Conservation (phyloP, 2,888 invertebrate species). For the Amphipoea lucens region DNA sequence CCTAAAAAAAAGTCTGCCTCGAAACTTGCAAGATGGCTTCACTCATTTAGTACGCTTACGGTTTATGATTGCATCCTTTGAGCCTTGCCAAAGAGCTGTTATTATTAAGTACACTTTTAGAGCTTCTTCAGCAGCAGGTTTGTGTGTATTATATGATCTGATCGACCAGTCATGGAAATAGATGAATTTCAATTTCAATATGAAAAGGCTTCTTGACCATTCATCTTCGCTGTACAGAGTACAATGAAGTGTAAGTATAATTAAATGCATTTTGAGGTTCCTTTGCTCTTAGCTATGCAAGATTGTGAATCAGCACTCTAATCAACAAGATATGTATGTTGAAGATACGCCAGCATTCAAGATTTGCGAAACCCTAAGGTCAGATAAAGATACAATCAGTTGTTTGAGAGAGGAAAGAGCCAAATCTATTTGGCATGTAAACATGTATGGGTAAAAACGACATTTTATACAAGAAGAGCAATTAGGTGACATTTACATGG, state of each 20-base stretch:
- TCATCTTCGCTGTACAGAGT: background rate
- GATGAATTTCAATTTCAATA: background rate
- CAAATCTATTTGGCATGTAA: slow-evolving; percentile 27
- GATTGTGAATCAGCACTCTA: background rate
- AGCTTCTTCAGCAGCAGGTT: too few species aligned
- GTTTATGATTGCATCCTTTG: background rate
- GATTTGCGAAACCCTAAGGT: background rate
- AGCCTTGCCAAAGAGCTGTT: background rate
- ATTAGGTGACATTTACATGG: background rate
- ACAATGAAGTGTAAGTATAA: background rate
- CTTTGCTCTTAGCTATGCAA: background rate
- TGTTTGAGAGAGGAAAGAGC: slow-evolving; percentile 11
- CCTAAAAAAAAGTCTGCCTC: background rate
- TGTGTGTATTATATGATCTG: too few species aligned
- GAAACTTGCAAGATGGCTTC: background rate
- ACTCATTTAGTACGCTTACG: background rate
- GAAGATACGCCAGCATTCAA: background rate
- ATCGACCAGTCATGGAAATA: background rate
- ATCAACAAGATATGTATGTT: background rate
- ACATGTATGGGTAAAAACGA: background rate
- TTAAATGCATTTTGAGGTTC: background rate
- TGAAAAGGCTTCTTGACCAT: background rate
- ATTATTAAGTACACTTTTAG: background rate
- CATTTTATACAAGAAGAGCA: background rate
- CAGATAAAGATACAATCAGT: slow-evolving; percentile 14